Base-by-base conservation (phyloP, 2,113 vertebrate genomes). In the Elgaria multicarinata region DNA sequence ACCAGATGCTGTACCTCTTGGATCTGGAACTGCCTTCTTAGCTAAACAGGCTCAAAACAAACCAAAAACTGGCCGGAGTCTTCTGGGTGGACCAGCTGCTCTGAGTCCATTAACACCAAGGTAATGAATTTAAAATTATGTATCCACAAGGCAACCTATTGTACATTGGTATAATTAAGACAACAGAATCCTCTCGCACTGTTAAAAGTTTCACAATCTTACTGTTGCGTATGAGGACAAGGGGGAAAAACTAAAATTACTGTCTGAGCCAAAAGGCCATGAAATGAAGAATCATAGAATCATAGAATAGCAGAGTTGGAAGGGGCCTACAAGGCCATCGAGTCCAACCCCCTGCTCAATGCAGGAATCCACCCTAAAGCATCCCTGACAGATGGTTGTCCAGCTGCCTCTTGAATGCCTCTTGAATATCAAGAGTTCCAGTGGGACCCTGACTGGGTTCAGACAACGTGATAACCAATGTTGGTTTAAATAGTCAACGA, bases 101-200 rank as follows among this genome's bases (percentile, higher is more conserved):
- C 97, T 99, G 89, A 99, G 98, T 94, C 99, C 99, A 0, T 95
- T 99, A 39, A 99, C 99, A 7, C 99, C 99, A 92, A 99, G 99
- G 99, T 99, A 90, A 94, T 94, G 18, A 84, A 84, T 69, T 33
- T 55, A 72, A 84, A 78, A 46, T 20, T 10, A 8, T 31, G 20
- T 46, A 39, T 8, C 13, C 55, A 33, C 87, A 16, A 18, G 39
- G 18, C 50, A 20, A 42, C 22, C 46, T 39, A n/a, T 4, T 31
- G 82, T 78, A 36, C 42, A 77, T 22, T 77, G 58, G 13, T 67
- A 20, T 20, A 77, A 28, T 26, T 55, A 69, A 33, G 33, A 67
- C 2, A 28, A 36, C 22, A 77, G 42, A 89, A 2, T 75, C 39
- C 46, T 67, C 39, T 46, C 24, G 72, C 5, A 62, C 33, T 28